These are phyloP conservation scores for Antechinus stuartii DNA, from an alignment of 2,113 vertebrate genomes.

Conservation along the genomic window DNA sequence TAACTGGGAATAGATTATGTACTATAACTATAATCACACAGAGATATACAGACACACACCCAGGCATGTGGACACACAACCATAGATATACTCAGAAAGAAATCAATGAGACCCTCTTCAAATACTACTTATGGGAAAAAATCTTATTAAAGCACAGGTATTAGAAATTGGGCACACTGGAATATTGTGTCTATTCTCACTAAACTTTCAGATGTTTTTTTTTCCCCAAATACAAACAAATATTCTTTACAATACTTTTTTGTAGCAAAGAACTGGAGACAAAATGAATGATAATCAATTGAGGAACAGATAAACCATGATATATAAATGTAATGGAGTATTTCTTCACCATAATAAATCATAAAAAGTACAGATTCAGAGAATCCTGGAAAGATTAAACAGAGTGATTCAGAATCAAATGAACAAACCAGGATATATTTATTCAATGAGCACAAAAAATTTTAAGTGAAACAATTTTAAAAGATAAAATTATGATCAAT, in stretches of 20 bases:
- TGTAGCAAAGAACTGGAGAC: background rate
- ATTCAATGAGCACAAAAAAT: background rate
- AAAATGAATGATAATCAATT: background rate
- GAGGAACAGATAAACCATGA: background rate
- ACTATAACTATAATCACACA: background rate
- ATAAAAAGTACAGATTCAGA: background rate
- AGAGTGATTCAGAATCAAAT: background rate
- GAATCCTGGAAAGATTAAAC: background rate
- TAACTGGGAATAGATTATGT: background rate
- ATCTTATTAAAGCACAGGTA: background rate
- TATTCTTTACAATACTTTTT: background rate
- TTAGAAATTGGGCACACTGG: background rate
- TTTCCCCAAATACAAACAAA: background rate
- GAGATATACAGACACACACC: background rate
- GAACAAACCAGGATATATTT: background rate
- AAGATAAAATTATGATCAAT: background rate
- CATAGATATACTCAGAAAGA: background rate
- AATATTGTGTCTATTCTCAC: background rate
- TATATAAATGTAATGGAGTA: background rate
- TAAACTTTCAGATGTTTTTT: background rate
- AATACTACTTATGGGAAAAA: background rate
- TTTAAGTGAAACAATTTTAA: background rate
- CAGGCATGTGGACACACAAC: background rate
- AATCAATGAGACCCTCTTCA: background rate
- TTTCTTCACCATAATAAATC: background rate